Base-by-base conservation (phyloP, 2,797 vertebrate species). In the Microcaecilia unicolor region DNA sequence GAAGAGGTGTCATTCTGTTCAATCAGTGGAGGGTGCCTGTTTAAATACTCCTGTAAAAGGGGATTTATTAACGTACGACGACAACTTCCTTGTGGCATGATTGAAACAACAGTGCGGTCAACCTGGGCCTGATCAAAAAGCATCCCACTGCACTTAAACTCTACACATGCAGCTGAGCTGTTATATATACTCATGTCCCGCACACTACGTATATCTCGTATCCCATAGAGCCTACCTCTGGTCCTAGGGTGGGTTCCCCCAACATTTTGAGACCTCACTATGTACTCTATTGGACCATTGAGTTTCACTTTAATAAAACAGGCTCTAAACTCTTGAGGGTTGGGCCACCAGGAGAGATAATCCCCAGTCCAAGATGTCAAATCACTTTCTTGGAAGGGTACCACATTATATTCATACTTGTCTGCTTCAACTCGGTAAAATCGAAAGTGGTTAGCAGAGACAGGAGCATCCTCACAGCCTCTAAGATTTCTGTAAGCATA, bases 111-210 rank as follows among this genome's bases (percentile, higher is more conserved):
- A 10, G 93, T 93, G 30, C 91, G 63, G 58, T 99, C 96, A 6
- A 76, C 83, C 31, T 74, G 44, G 17, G 63, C 74, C 65, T 93
- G 93, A 61, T 99, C 92, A n/a, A 89, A 98, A 44, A 99, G 76
- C 95, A 95, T 97, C 12, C 96, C 96, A 0, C 91, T 84, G 51
- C 96, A 99, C 73, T 99, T 99, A 64, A 97, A 97, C 70, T 99
- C 94, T 8, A 99, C 57, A 19, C 96, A 98, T 27, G 94, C 93
- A 0, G 82, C 90, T 0, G 93, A 97, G 4, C 68, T 74, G 62
- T 78, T 66, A 3, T 62, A 64, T 19, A 74, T 60, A 28, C 64
- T 46, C 37, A 75, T 63, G 44, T 96, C 93, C 10, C 84, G 77
- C 31, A 96, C 93, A 22, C 94, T 99, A 4, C 93, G 90, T 43